Percentiles rank a stretch among this genome's conserved stretches.
phyloP scores from a whole-genome alignment of 1,140 invertebrate genomes.

The Orius insidiosus region DNA sequence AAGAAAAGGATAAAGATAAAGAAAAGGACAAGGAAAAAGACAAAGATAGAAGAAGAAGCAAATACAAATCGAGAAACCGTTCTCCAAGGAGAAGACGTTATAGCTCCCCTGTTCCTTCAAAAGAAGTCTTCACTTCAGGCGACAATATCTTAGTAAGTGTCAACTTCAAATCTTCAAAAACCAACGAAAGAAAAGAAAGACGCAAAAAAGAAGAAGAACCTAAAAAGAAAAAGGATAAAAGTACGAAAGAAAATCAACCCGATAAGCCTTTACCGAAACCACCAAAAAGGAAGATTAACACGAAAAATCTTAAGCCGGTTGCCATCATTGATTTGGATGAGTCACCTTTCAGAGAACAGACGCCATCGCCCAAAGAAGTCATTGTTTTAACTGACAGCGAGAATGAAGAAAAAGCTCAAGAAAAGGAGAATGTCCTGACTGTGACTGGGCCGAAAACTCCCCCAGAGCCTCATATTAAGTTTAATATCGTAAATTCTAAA shows the following conservation, averaged over 20 bases:
- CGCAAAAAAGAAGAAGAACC: slow-evolving; percentile 26
- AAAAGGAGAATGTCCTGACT: slow-evolving; percentile 16
- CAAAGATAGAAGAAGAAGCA: slow-evolving; percentile 29
- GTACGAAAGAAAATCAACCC: slow-evolving; percentile 28
- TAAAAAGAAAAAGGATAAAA: slow-evolving; percentile 27
- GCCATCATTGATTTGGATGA: slow-evolving; percentile 70
- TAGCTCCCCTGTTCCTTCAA: slow-evolving; percentile 45
- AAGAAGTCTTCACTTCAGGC: slow-evolving; percentile 79
- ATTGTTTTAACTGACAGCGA: slow-evolving; percentile 68
- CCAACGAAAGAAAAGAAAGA: slow-evolving; percentile 19
- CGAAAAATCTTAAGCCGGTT: slow-evolving; percentile 39
- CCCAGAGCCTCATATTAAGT: slow-evolving; percentile 52
- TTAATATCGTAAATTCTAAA: slow-evolving; percentile 38
- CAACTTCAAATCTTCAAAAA: slow-evolving; percentile 53
- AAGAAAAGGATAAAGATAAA: slow-evolving; percentile 35
- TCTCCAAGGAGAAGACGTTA: slow-evolving; percentile 26
- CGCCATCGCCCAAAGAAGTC: slow-evolving; percentile 57
- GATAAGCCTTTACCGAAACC: slow-evolving; percentile 7
- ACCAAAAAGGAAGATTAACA: slow-evolving; percentile 13
- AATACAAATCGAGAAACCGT: slow-evolving; percentile 25
- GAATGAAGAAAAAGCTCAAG: slow-evolving; percentile 23
- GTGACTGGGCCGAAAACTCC: slow-evolving; percentile 50
- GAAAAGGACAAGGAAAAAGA: slow-evolving; percentile 19
- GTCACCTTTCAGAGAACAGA: slow-evolving; percentile 63
- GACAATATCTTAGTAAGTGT: slow-evolving; percentile 83